Percentiles rank a stretch among this genome's conserved stretches.
Conservation (phyloP, 2,797 vertebrate genomes). For the Columba guinea region DNA sequence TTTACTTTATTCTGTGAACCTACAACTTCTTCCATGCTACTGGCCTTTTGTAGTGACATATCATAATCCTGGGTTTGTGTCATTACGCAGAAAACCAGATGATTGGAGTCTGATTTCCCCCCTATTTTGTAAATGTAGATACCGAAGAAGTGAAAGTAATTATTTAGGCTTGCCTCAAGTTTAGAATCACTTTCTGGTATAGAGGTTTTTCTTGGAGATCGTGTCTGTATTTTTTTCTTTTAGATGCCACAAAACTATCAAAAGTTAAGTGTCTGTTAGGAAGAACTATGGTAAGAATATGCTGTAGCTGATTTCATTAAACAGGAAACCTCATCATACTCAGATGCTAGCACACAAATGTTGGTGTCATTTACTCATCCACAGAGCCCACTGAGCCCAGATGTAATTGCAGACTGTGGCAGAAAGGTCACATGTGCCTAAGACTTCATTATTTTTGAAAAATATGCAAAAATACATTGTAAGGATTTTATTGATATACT, state of each 20-base stretch:
- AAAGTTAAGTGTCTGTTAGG: background rate
- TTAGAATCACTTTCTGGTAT: background rate
- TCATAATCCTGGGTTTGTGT: background rate
- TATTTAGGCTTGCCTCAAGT: background rate
- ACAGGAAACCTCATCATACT: background rate
- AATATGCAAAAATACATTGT: background rate
- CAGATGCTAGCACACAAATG: background rate
- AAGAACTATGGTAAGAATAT: background rate
- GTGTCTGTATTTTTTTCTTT: background rate
- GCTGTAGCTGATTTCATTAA: background rate
- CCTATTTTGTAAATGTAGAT: background rate
- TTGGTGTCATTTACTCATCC: background rate
- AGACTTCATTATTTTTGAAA: conserved; percentile 19
- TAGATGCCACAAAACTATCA: background rate
- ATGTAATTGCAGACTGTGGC: background rate
- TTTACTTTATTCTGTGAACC: background rate
- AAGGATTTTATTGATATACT: background rate
- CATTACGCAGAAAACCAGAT: background rate
- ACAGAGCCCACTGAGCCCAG: background rate
- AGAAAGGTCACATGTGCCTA: background rate
- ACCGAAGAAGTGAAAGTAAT: background rate
- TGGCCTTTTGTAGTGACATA: background rate
- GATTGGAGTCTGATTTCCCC: background rate
- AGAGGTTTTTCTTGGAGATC: background rate
- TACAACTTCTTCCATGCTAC: background rate